Conservation (phyloP, 2,888 invertebrate species). For the Allygus modestus region DNA sequence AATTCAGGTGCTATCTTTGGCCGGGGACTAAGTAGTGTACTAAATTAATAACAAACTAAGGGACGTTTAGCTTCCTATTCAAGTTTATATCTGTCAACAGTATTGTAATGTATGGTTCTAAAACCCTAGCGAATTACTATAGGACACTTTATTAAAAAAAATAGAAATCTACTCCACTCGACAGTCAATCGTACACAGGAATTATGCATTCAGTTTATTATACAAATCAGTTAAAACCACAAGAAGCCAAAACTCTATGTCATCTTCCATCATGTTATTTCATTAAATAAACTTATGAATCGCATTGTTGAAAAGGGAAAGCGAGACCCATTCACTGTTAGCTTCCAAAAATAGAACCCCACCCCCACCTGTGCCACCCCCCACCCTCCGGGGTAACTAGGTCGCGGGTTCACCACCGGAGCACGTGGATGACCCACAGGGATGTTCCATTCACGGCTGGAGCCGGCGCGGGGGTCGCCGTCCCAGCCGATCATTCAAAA, state of each 20-base stretch:
- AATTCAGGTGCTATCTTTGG: no score
- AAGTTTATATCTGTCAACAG: no score
- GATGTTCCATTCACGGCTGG: constrained; percentile 20
- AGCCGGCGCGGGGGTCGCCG: neutral
- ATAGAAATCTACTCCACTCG: no score
- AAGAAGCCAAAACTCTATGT: neutral
- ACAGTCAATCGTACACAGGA: no score
- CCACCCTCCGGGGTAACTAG: constrained; percentile 22
- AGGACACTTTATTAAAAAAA: no score
- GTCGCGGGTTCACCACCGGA: constrained; percentile 30
- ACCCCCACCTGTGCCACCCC: neutral
- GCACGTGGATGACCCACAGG: constrained; percentile 31
- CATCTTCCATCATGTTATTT: neutral
- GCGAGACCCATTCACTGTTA: constrained; percentile 52
- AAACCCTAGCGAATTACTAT: no score
- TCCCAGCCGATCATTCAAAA: constrained; percentile 39
- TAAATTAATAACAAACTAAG: no score
- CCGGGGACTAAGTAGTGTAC: no score
- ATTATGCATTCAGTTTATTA: no score
- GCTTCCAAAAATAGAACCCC: constrained; percentile 51
- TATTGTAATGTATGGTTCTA: no score
- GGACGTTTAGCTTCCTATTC: no score
- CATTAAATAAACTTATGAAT: constrained; percentile 52
- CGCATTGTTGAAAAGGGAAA: constrained; percentile 53
- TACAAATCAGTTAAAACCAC: no score